Base-by-base conservation (phyloP, 2,797 vertebrate genomes). In the Enteromius paludinosus region DNA sequence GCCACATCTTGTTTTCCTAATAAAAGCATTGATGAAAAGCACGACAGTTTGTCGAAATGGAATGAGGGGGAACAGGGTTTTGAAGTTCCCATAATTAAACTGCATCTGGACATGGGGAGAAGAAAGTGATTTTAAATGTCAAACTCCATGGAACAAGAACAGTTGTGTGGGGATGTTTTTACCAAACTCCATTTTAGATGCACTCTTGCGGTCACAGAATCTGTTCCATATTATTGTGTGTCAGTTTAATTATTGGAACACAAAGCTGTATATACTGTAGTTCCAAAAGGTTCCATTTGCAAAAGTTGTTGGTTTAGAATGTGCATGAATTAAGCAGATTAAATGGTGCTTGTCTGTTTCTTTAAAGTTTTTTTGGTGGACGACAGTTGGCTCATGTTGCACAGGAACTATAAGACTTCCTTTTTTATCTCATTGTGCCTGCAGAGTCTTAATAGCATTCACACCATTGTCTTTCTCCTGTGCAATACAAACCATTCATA, bases 41-140 rank as follows among this genome's bases (percentile, higher is more conserved):
- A 62, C 23, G 3, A 62, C 28, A 49, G 69, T 64, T 64, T 52
- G 79, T 81, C 0, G 2, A 64, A 65, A 64, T 0, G 1, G 66
- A 59, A 79, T 17, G 3, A 62, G 43, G 23, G 28, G 38, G n/a
- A 52, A 65, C 30, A n/a, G 20, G 9, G 20, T 41, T 81, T 73
- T 35, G n/a, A 64, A 70, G 18, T 61, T 71, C 38, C 66, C 43
- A 73, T 59, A 81, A 49, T 62, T 52, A 72, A 64, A 64, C 79
- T 20, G 43, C 69, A 64, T 73, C 78, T 80, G 66, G 66, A 61
- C 4, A 80, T n/a, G 1, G 20, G 25, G 59, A 52, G 79, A 64
- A 71, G 69, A 81, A 81, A 73, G 41, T 81, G 28, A 64, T 54
- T 47, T 81, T 41, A 82, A 82, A 66, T 82, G 71, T 66, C 80